phyloP scores from a whole-genome alignment of 2,888 invertebrate genomes.

The Polietes domitor region DNA sequence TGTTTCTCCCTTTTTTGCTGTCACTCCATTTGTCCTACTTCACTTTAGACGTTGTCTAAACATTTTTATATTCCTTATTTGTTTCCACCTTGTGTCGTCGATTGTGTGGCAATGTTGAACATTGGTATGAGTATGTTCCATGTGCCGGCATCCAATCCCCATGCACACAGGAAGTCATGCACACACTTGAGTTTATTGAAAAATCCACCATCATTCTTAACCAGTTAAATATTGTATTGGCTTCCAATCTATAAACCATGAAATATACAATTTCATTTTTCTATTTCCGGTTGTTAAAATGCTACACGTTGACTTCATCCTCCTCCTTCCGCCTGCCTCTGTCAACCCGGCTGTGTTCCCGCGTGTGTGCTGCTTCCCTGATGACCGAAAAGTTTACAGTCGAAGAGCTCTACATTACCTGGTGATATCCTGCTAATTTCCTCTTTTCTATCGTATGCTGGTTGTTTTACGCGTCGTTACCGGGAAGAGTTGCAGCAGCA shows the following conservation, averaged over 20 bases:
- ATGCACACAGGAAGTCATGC: neutral
- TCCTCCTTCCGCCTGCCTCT: neutral
- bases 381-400: conserved; percentile 83
- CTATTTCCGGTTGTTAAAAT: conserved; percentile 64
- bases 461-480: conserved; percentile 95
- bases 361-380: conserved; percentile 10
- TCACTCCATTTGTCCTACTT: too few relatives aligned
- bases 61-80: too few relatives aligned
- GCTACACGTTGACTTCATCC: conserved; percentile 46
- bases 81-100: too few relatives aligned
- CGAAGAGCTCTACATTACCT: conserved; percentile 90
- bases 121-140: too few relatives aligned
- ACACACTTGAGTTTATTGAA: conserved; percentile 20
- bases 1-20: too few relatives aligned
- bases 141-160: neutral
- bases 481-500: conserved; percentile 89
- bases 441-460: conserved; percentile 97
- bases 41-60: too few relatives aligned
- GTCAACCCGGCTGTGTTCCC: neutral
- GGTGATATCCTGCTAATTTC: conserved; percentile 96
- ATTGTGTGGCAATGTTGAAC: too few relatives aligned
- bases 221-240: conserved; percentile 2
- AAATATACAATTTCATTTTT: conserved; percentile 49
- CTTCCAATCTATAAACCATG: neutral
- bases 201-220: neutral